Evolutionary conservation across 2,888 invertebrate genomes (phyloP).

Genomic region (Apodemia duryi): DNA sequence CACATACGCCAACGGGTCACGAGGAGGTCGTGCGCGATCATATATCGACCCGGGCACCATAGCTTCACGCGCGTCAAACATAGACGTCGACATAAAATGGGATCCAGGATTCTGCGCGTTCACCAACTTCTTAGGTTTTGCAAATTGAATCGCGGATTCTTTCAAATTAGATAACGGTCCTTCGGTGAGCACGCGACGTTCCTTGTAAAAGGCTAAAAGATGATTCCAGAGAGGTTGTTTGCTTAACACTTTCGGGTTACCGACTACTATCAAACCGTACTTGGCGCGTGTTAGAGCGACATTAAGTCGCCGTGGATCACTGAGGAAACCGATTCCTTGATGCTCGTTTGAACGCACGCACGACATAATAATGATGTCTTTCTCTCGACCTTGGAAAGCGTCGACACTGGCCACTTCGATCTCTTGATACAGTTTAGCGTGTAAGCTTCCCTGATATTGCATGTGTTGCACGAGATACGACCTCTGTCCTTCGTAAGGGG

Average conservation of each 20-base stretch:
- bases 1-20: slow-evolving; percentile 96
- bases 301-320: slow-evolving; percentile 97
- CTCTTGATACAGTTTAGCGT: slow-evolving; percentile 97
- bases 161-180: slow-evolving; percentile 98
- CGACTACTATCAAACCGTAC: slow-evolving; percentile 98
- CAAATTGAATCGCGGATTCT: slow-evolving; percentile 97
- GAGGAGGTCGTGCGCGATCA: slow-evolving; percentile 89
- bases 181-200: slow-evolving; percentile 97
- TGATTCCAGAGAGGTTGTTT: slow-evolving; percentile 99
- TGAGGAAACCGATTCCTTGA: slow-evolving; percentile 98
- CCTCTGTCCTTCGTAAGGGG: slow-evolving; percentile 99
- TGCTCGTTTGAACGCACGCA: slow-evolving; percentile 99
- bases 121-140: slow-evolving; percentile 96
- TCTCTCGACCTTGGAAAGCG: slow-evolving; percentile 99
- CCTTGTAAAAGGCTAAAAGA: slow-evolving; percentile 97
- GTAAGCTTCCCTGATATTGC: slow-evolving; percentile 98
- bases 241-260: slow-evolving; percentile 98
- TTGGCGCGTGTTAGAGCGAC: slow-evolving; percentile 98
- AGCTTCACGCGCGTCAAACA: slow-evolving; percentile 97
- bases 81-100: slow-evolving; percentile 98
- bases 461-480: slow-evolving; percentile 98
- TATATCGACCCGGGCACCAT: slow-evolving; percentile 96
- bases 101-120: slow-evolving; percentile 97
- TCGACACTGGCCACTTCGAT: slow-evolving; percentile 99
- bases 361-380: slow-evolving; percentile 99